These are phyloP conservation scores for Falco peregrinus DNA, from an alignment of 2,797 vertebrate species.

Conservation along the genomic window DNA sequence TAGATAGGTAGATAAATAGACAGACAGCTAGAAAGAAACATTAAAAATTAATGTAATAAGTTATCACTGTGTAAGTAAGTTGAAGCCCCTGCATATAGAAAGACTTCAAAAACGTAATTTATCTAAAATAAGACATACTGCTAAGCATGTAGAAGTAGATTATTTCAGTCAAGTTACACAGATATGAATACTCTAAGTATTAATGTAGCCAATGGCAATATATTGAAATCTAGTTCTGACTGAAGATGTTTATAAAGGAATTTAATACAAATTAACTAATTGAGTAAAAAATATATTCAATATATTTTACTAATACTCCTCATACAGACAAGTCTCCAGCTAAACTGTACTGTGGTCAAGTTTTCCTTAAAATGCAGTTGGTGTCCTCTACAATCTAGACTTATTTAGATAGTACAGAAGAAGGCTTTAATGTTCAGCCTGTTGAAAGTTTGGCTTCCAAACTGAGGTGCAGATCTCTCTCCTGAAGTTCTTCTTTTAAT, in stretches of 20 bases:
- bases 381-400: neutral
- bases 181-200: neutral
- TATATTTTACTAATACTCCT: neutral
- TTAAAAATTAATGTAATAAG: neutral
- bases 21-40: neutral
- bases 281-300: neutral
- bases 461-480: neutral
- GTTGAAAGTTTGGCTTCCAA: neutral
- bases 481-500: neutral
- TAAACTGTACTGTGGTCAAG: neutral
- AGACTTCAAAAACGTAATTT: neutral
- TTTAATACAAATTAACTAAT: neutral
- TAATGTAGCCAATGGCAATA: rapidly evolving
- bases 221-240: neutral
- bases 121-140: neutral
- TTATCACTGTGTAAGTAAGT: neutral
- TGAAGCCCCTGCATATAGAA: neutral
- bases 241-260: neutral
- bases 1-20: neutral
- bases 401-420: neutral
- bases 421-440: neutral
- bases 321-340: neutral
- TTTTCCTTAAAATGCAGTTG: neutral
- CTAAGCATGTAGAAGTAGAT: neutral
- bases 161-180: neutral